phyloP scores from a whole-genome alignment of 2,113 vertebrate genomes.

The Ctenomys sociabilis region DNA sequence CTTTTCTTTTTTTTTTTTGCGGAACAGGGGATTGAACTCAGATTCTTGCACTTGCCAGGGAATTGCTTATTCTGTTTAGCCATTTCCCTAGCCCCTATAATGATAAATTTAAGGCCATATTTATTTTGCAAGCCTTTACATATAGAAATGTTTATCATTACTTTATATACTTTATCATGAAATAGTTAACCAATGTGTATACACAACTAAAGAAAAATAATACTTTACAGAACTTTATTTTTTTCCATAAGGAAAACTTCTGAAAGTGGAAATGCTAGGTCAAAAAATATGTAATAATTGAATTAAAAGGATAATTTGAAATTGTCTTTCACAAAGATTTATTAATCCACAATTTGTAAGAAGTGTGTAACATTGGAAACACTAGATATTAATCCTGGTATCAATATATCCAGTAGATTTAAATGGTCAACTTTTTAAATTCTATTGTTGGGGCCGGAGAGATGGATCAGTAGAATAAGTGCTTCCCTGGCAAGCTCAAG shows the following conservation, averaged over 20 bases:
- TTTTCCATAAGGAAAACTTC: neutral
- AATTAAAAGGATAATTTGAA: slow-evolving; percentile 4
- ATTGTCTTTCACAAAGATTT: slow-evolving; percentile 39
- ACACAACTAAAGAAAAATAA: slow-evolving; percentile 35
- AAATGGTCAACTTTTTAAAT: slow-evolving; percentile 18
- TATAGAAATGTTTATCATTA: slow-evolving; percentile 37
- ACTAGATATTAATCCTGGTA: neutral
- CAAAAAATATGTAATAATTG: slow-evolving; percentile 31
- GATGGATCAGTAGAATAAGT: too few species aligned
- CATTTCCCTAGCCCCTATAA: too few species aligned
- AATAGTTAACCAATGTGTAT: neutral
- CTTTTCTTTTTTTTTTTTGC: too few species aligned
- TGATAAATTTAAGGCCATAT: slow-evolving; percentile 39
- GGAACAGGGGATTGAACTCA: too few species aligned
- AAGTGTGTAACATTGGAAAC: neutral
- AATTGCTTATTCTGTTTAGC: too few species aligned
- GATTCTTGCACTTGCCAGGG: too few species aligned
- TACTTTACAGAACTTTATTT: neutral
- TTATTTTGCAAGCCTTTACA: neutral
- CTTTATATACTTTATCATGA: neutral
- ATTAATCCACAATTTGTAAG: neutral
- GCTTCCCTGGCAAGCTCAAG: too few species aligned
- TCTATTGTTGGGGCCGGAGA: too few species aligned
- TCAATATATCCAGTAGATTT: slow-evolving; percentile 12
- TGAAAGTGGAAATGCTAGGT: slow-evolving; percentile 12